These are phyloP conservation scores for Beroe ovata DNA, from an alignment of 37 sponge, comb jelly and placozoan genomes.

Conservation along the genomic window DNA sequence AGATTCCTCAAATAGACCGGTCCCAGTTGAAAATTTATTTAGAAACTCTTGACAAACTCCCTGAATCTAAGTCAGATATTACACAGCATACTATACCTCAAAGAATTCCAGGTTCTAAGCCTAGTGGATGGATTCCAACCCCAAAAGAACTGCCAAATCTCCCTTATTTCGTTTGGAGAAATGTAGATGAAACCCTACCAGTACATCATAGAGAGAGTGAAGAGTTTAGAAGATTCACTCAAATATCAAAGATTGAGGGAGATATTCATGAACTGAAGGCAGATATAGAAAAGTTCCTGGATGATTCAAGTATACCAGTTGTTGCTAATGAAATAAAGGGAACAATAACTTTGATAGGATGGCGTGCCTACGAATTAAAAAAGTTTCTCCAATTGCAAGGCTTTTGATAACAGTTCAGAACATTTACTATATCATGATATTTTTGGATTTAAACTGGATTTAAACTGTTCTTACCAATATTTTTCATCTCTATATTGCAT, in stretches of 20 bases:
- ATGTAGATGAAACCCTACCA: slow-evolving; percentile 40
- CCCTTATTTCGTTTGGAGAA: slow-evolving; percentile 55
- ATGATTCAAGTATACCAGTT: slow-evolving; percentile 44
- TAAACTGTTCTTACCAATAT: no score
- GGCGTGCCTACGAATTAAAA: slow-evolving; percentile 34
- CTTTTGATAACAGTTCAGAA: slow-evolving; percentile 36
- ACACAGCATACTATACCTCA: background rate
- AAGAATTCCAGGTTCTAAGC: background rate
- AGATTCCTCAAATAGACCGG: slow-evolving; percentile 38
- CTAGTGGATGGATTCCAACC: slow-evolving; percentile 58
- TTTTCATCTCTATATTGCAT: no score
- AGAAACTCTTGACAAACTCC: background rate
- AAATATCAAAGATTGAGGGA: slow-evolving; percentile 22
- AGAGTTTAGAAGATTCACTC: slow-evolving; percentile 13
- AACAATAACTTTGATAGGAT: slow-evolving; percentile 17
- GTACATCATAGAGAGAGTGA: slow-evolving; percentile 35
- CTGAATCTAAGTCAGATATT: background rate
- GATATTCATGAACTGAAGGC: background rate
- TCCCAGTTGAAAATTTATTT: slow-evolving; percentile 33
- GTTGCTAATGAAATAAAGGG: slow-evolving; percentile 56
- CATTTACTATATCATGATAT: no score
- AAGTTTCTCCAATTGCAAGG: slow-evolving; percentile 47
- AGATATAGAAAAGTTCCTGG: slow-evolving; percentile 24
- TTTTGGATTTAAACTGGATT: no score
- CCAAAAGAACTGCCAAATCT: background rate